Base-by-base conservation (phyloP, 2,888 invertebrate genomes). In the Eupithecia subumbrata region DNA sequence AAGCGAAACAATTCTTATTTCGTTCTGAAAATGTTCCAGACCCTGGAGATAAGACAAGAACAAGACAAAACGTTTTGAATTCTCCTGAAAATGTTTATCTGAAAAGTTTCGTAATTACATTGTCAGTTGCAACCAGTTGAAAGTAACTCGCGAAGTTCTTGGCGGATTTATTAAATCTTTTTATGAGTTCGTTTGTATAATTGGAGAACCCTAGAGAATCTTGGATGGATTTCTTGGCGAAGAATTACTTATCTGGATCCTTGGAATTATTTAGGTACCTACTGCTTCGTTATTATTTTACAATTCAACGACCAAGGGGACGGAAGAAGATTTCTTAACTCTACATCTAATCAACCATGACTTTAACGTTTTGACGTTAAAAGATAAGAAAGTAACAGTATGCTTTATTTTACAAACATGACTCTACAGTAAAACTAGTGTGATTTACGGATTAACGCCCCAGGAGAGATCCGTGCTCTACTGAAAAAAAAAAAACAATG, bases 171-270 rank as follows among this genome's bases (percentile, higher is more conserved):
- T 83, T 81, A 82, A 80, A 80, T 81, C 79, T 82, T 81, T 78
- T 80, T 79, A 78, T 79, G 76, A 80, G 82, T 80, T 81, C 68
- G 75, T 83, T 82, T 82, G 78, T 80, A 81, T 85, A 85, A 86
- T 87, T 87, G 84, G 81, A 86, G 82, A 80, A 73, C 82, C 78
- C 83, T 83, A 72, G 78, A 82, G 82, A 68, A 45, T n/a, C n/a
- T 40, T 11, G 78, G 82, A 80, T 81, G 60, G 81, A 75, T 84
- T 80, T 83, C 71, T 75, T 69, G 67, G 43, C 73, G 79, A 63
- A 78, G 68, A 16, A 18, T 71, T 69, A 71, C 52, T 60, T 12
- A 45, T n/a, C 40, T 37, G 37, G 11, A 12, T 37, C 22, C n/a
- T 40, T 67, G 34, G n/a, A n/a, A n/a, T 67, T 67, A 37, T 67